These are phyloP conservation scores for Drosophila parthenogenetica DNA, from an alignment of 2,888 invertebrate genomes.

Conservation along the genomic window DNA sequence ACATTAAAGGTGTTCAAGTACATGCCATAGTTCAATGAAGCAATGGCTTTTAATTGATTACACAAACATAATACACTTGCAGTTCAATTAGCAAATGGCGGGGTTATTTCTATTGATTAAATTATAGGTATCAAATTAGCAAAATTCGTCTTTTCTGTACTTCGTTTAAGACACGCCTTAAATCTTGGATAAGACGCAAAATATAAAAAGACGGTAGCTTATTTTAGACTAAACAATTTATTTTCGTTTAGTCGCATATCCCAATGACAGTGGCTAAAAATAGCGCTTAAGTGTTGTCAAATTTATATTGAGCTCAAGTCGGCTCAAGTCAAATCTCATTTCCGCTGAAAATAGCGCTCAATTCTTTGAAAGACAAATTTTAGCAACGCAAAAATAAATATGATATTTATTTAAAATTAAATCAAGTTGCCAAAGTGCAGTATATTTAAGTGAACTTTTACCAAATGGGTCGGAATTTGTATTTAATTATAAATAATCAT, in stretches of 20 bases:
- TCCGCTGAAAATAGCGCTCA: neutral
- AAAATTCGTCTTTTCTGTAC: constrained; percentile 5
- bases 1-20: constrained; percentile 11
- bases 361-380: neutral
- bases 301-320: neutral
- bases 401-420: neutral
- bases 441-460: too few relatives aligned
- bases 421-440: neutral
- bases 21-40: constrained; percentile 3
- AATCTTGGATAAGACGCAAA: constrained; percentile 13
- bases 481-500: too few relatives aligned
- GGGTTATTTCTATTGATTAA: constrained; percentile 31
- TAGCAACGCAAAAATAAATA: neutral
- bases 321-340: neutral
- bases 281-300: neutral
- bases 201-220: neutral
- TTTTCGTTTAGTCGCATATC: neutral
- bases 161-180: constrained; percentile 1
- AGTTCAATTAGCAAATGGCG: constrained; percentile 8
- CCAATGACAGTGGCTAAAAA: neutral
- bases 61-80: constrained; percentile 5
- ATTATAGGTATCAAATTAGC: constrained; percentile 32
- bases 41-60: constrained; percentile 12
- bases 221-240: constrained; percentile 1
- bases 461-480: too few relatives aligned